Conservation (phyloP, 2,113 vertebrate species). For the Cinclus mexicanus region DNA sequence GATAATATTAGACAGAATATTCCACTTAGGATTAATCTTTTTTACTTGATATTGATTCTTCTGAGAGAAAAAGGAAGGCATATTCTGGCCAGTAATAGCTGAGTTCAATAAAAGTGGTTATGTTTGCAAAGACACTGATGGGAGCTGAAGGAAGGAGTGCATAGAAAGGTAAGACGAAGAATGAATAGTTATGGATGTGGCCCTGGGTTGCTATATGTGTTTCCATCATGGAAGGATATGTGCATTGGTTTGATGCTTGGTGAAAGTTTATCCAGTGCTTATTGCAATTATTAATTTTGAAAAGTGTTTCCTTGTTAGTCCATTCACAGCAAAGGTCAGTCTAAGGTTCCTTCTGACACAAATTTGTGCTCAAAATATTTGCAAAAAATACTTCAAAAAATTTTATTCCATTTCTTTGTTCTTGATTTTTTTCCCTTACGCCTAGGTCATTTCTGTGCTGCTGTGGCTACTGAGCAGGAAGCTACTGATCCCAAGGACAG, state of each 20-base stretch:
- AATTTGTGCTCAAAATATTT: not conserved
- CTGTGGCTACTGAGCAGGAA: not conserved
- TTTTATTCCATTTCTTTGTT: not conserved
- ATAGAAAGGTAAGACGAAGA: not conserved
- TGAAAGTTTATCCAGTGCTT: not conserved
- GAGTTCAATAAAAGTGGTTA: not conserved
- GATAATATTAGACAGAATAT: not conserved
- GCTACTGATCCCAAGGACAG: not conserved
- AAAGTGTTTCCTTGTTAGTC: not conserved
- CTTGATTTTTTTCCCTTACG: not conserved
- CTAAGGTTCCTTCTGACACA: not conserved
- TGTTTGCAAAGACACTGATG: not conserved
- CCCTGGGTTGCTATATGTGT: not conserved
- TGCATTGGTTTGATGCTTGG: not conserved
- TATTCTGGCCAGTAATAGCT: not conserved
- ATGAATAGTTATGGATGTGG: not conserved
- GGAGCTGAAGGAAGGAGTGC: not conserved
- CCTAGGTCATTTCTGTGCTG: not conserved
- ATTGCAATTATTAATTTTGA: not conserved
- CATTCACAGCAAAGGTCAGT: not conserved
- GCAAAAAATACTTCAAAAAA: not conserved
- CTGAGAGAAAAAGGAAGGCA: not conserved
- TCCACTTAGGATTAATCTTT: not conserved
- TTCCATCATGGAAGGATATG: not conserved
- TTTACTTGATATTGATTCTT: not conserved